phyloP scores from a whole-genome alignment of 2,113 vertebrate genomes.

The Sylvia atricapilla region DNA sequence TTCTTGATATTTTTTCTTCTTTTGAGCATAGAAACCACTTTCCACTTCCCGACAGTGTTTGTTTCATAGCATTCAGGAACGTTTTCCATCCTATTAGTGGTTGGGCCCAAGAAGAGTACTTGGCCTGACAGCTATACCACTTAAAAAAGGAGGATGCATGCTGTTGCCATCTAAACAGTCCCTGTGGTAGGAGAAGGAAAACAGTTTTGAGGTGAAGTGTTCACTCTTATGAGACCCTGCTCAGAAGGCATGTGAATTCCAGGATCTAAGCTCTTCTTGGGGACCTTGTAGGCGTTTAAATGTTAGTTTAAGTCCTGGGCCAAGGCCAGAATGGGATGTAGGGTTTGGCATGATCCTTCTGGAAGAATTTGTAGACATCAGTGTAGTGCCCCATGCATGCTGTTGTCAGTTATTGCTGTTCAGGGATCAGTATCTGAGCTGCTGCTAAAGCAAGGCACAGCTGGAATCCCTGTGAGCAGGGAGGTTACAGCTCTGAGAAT shows the following conservation, averaged over 20 bases:
- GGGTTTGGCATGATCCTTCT: background rate
- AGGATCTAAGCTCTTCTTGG: background rate
- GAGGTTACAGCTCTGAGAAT: background rate
- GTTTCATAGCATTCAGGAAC: background rate
- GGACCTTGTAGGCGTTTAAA: fast-evolving
- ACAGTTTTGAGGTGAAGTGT: background rate
- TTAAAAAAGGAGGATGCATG: background rate
- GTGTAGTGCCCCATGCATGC: no score
- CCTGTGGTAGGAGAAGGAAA: background rate
- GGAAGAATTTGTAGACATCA: background rate
- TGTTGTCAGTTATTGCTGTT: background rate
- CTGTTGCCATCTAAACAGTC: background rate
- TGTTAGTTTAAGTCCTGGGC: background rate
- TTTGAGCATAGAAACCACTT: background rate
- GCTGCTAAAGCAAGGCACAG: background rate
- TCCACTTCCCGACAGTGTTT: background rate
- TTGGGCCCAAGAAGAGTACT: background rate
- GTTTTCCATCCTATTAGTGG: background rate
- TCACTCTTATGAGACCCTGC: background rate
- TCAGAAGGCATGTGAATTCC: background rate
- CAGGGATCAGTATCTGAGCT: background rate
- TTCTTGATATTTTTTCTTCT: background rate
- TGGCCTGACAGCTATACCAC: background rate
- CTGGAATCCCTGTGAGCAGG: background rate
- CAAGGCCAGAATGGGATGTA: background rate